Conservation (phyloP, 1,140 invertebrate species). For the Drosophila pachea region DNA sequence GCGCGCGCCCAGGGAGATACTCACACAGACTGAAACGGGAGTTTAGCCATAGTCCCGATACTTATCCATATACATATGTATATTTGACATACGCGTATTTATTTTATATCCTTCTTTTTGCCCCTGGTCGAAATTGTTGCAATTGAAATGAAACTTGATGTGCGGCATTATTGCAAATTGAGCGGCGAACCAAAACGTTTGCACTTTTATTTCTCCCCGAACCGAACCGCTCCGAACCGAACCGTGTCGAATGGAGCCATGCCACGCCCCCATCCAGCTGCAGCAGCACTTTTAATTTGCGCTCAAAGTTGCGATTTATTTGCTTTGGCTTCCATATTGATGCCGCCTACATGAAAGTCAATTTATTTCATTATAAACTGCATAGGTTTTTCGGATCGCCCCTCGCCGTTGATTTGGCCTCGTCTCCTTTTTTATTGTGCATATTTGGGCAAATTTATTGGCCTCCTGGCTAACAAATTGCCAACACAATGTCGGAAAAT, state of each 20-base stretch:
- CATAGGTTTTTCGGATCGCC: conserved; percentile 52
- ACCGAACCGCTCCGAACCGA: background rate
- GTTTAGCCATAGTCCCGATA: conserved; percentile 48
- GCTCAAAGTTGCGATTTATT: conserved; percentile 61
- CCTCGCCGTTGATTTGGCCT: conserved; percentile 4
- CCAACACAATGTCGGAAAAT: conserved; percentile 69
- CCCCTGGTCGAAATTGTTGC: conserved; percentile 38
- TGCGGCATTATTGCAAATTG: conserved; percentile 49
- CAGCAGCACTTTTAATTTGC: conserved; percentile 61
- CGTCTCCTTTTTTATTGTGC: conserved; percentile 55
- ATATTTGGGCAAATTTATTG: conserved; percentile 72
- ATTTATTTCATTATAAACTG: conserved; percentile 74
- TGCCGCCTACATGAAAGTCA: conserved; percentile 63
- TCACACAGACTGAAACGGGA: conserved; percentile 25
- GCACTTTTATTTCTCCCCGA: background rate
- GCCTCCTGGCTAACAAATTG: conserved; percentile 69
- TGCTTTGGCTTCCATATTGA: conserved; percentile 43
- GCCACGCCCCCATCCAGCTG: conserved; percentile 9
- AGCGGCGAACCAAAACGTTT: conserved; percentile 37
- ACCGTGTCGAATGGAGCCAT: too few relatives aligned
- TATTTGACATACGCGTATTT: conserved; percentile 3
- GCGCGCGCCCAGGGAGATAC: too few relatives aligned
- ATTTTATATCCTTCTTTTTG: conserved; percentile 35
- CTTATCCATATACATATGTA: conserved; percentile 7
- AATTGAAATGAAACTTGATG: conserved; percentile 49